phyloP scores from a whole-genome alignment of 1,140 invertebrate genomes.

The Anastatus disparis region DNA sequence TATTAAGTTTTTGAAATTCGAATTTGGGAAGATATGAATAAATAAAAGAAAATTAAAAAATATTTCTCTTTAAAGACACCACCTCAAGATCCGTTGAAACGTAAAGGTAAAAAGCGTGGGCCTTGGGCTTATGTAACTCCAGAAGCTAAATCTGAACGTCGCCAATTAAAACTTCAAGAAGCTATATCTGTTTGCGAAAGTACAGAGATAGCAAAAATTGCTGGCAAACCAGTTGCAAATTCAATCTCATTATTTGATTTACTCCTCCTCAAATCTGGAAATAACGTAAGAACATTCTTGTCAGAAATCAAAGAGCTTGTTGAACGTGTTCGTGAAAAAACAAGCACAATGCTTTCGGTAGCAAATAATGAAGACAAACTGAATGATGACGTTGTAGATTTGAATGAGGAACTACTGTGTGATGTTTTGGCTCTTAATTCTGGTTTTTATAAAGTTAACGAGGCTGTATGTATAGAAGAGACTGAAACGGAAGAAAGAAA shows the following conservation, averaged over 20 bases:
- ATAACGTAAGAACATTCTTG: constrained; percentile 55
- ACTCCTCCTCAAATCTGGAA: constrained; percentile 59
- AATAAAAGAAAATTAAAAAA: background rate
- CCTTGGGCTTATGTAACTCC: constrained; percentile 64
- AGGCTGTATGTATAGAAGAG: constrained; percentile 40
- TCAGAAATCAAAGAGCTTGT: constrained; percentile 55
- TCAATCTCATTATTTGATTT: constrained; percentile 59
- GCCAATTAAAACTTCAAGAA: constrained; percentile 68
- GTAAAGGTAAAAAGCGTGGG: constrained; percentile 62
- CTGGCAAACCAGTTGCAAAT: constrained; percentile 60
- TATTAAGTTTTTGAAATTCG: too few species aligned
- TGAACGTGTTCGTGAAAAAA: constrained; percentile 52
- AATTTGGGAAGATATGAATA: background rate
- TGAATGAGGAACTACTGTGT: constrained; percentile 54
- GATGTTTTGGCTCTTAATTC: constrained; percentile 53
- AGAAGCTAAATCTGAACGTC: constrained; percentile 63
- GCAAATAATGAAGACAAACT: constrained; percentile 41
- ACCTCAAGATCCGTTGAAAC: constrained; percentile 55
- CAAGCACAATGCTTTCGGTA: constrained; percentile 46
- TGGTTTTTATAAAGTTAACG: constrained; percentile 54
- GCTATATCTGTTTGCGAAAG: constrained; percentile 63
- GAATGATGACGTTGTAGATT: constrained; percentile 51
- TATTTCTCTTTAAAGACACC: constrained; percentile 34
- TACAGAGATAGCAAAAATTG: constrained; percentile 60
- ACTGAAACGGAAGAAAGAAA: constrained; percentile 9